These are phyloP conservation scores for Pristionchus fissidentatus DNA, from an alignment of 2,888 invertebrate species.

Conservation along the genomic window DNA sequence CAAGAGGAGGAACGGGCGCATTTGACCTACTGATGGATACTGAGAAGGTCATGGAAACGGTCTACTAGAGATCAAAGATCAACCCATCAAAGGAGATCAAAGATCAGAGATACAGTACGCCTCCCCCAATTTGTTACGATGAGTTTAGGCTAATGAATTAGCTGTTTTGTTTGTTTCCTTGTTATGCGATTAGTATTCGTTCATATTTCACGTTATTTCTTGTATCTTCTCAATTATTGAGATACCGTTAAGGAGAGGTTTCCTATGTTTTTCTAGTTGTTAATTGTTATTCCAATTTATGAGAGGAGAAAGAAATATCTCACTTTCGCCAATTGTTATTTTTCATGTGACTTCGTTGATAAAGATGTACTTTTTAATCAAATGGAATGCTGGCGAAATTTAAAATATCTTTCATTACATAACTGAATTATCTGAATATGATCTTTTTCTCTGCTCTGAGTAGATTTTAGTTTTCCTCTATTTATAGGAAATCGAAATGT, in stretches of 20 bases:
- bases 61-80: conserved; percentile 12
- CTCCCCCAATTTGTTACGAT: too few species aligned
- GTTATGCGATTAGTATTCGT: conserved; percentile 29
- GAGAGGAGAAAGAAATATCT: too few species aligned
- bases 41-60: not conserved
- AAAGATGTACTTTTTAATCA: conserved; percentile 30
- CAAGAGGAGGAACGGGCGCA: conserved; percentile 72
- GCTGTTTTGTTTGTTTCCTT: not conserved
- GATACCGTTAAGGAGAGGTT: too few species aligned
- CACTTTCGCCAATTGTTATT: conserved; percentile 12
- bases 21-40: conserved; percentile 65
- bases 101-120: too few species aligned
- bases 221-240: not conserved
- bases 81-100: not conserved
- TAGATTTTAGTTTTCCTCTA: too few species aligned
- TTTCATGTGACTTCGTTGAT: conserved; percentile 2
- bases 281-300: conserved; percentile 31
- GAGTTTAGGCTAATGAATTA: not conserved
- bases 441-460: too few species aligned
- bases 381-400: too few species aligned
- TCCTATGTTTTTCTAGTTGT: conserved; percentile 19
- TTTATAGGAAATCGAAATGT: too few species aligned
- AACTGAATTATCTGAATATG: too few species aligned
- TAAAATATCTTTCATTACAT: too few species aligned
- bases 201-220: not conserved